Conservation (phyloP, 2,797 vertebrate species). For the Hoplostethus atlanticus region DNA sequence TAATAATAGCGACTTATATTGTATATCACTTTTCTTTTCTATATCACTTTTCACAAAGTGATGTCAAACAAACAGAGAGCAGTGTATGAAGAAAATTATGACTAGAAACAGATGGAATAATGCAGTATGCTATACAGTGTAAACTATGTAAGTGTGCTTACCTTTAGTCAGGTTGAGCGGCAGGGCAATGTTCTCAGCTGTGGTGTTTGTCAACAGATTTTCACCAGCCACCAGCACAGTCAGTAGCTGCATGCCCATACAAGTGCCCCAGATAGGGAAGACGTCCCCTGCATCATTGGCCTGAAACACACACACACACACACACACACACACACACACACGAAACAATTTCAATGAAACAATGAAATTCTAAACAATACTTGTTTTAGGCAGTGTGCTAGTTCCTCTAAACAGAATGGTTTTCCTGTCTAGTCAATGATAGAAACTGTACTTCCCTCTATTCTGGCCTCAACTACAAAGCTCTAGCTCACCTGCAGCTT, state of each 20-base stretch:
- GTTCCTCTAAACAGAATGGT: no score
- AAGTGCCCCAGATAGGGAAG: constrained; percentile 90
- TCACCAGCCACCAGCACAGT: constrained; percentile 82
- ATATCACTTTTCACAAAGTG: not conserved
- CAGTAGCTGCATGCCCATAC: constrained; percentile 87
- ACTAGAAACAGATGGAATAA: not conserved
- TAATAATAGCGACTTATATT: not conserved
- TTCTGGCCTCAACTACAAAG: no score
- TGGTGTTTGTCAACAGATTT: constrained; percentile 77
- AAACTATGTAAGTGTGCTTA: constrained; percentile 31
- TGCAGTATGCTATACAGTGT: not conserved
- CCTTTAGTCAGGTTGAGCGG: constrained; percentile 85
- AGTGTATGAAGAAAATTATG: no score
- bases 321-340: constrained; percentile 1
- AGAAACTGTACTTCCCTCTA: no score
- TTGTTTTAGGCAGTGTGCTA: no score
- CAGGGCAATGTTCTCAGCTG: constrained; percentile 80
- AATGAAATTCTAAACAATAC: no score
- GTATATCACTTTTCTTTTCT: not conserved
- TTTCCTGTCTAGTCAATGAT: no score
- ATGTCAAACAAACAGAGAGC: no score
- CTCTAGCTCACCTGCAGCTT: no score
- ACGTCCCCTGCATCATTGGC: constrained; percentile 82
- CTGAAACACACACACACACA: constrained; percentile 67
- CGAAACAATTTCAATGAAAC: no score